Evolutionary conservation across 1,140 invertebrate genomes (phyloP), one percentile per base, ranked within the genome.

Genomic region (Anastrepha ludens): DNA sequence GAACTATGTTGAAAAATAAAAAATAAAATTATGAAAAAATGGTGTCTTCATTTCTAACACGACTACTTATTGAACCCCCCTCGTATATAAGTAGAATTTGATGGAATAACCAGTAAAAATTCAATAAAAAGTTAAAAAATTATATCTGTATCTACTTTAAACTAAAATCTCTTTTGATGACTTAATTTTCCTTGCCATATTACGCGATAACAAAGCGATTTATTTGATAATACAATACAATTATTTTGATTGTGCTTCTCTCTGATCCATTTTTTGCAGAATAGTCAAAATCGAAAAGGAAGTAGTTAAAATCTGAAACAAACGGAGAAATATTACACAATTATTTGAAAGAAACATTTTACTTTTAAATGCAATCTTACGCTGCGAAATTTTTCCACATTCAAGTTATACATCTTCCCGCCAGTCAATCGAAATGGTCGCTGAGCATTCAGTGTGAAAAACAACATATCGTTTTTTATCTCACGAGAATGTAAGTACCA

Each of bases 261-360:
- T 74, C 44, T 41, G 39, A 86, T 92, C 91, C 90, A 93, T 89
- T 85, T 92, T 92, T 85, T 93, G 92, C 50, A 93, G 67, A 5
- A 93, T 78, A 8, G 92, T 93, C 11, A 93, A 88, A 44, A 92
- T 92, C 0, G 92, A 93, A 44, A 93, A 93, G 0, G 92, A 92
- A 0, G 92, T 92, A 7, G 92, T 92, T 20, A 93, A 93, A 13
- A 91, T 91, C 92, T 93, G 41, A 47, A 74, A 78, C 0, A 89
- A 90, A 9, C 11, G 41, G 65, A 59, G 62, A 58, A 86, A 87
- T 7, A 41, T 41, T 11, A 39, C 11, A 67, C n/a, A 8, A 67
- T 0, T 11, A 67, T 39, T 39, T 67, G 20, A 7, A 64, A 29
- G n/a, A 64, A 6, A 20, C 2, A 20, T 8, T 2, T 47, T 47